phyloP scores from a whole-genome alignment of 2,888 invertebrate genomes.

The Ornithoptera alexandrae region DNA sequence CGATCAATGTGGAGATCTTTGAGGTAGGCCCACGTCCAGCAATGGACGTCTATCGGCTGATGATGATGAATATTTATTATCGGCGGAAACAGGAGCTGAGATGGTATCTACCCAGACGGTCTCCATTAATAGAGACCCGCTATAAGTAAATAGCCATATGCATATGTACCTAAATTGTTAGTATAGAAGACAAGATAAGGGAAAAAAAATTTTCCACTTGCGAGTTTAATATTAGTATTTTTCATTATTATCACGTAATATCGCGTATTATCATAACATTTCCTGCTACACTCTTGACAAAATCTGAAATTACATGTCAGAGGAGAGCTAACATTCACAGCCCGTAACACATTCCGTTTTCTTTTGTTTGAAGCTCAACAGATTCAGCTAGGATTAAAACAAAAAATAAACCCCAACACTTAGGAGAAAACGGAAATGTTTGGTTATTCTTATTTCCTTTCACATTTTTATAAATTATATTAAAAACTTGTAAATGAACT shows the following conservation, averaged over 20 bases:
- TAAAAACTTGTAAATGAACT: slow-evolving; percentile 2
- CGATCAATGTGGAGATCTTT: too few relatives aligned
- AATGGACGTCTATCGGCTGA: too few relatives aligned
- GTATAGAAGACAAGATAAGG: too few relatives aligned
- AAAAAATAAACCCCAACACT: not conserved
- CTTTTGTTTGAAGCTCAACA: slow-evolving; percentile 12
- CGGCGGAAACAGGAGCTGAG: too few relatives aligned
- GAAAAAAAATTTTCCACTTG: too few relatives aligned
- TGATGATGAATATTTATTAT: too few relatives aligned
- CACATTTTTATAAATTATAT: slow-evolving; percentile 3
- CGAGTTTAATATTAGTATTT: too few relatives aligned
- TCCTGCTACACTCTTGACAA: not conserved
- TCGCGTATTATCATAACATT: not conserved
- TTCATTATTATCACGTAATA: not conserved
- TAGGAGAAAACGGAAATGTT: slow-evolving; percentile 9
- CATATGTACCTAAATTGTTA: too few relatives aligned
- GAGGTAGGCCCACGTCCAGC: too few relatives aligned
- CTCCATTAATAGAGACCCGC: too few relatives aligned
- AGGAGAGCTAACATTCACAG: not conserved
- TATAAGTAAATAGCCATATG: too few relatives aligned
- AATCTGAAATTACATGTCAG: slow-evolving; percentile 2
- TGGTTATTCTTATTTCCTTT: not conserved
- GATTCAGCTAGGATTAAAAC: slow-evolving; percentile 8
- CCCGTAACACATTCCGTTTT: not conserved
- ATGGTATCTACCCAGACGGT: too few relatives aligned